A percentile compares a stretch with the other conserved stretches of the same genome.
Conservation (phyloP, 2,888 invertebrate genomes). For the Euplagia quadripunctaria region DNA sequence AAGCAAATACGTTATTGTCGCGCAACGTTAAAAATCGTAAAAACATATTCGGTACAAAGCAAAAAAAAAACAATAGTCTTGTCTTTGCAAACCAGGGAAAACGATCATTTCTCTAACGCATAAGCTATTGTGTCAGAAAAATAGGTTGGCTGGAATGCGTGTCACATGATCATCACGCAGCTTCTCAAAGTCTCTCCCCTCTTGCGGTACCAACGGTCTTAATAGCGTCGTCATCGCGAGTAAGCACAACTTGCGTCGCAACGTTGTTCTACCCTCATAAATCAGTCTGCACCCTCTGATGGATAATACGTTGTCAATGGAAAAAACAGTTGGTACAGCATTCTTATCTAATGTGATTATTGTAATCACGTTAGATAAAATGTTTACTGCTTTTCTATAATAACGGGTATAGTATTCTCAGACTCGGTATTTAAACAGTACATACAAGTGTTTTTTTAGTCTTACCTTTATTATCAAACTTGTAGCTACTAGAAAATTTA, state of each 20-base stretch:
- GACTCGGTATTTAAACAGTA: too few relatives aligned
- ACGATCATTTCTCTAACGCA: slow-evolving; percentile 58
- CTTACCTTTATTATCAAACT: not conserved
- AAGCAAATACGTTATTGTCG: too few relatives aligned
- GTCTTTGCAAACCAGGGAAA: not conserved
- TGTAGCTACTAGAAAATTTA: not conserved
- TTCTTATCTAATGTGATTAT: slow-evolving; percentile 52
- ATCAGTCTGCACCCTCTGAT: slow-evolving; percentile 82
- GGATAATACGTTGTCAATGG: slow-evolving; percentile 71
- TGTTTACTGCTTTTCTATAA: not conserved
- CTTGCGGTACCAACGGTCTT: slow-evolving; percentile 56
- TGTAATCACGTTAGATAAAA: slow-evolving; percentile 14
- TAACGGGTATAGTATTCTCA: not conserved
- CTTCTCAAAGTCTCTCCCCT: slow-evolving; percentile 45
- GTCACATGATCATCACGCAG: slow-evolving; percentile 67
- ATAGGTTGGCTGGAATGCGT: slow-evolving; percentile 62
- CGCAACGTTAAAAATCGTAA: not conserved
- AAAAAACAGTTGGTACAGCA: slow-evolving; percentile 63
- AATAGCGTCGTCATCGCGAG: slow-evolving; percentile 81
- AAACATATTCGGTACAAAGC: not conserved
- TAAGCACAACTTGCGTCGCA: slow-evolving; percentile 76
- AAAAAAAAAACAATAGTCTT: slow-evolving; percentile 38
- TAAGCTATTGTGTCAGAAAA: slow-evolving; percentile 64
- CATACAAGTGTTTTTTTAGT: too few relatives aligned
- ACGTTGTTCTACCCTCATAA: slow-evolving; percentile 77